Conservation (phyloP, 2,113 vertebrate species). For the Nothoprocta pentlandii region DNA sequence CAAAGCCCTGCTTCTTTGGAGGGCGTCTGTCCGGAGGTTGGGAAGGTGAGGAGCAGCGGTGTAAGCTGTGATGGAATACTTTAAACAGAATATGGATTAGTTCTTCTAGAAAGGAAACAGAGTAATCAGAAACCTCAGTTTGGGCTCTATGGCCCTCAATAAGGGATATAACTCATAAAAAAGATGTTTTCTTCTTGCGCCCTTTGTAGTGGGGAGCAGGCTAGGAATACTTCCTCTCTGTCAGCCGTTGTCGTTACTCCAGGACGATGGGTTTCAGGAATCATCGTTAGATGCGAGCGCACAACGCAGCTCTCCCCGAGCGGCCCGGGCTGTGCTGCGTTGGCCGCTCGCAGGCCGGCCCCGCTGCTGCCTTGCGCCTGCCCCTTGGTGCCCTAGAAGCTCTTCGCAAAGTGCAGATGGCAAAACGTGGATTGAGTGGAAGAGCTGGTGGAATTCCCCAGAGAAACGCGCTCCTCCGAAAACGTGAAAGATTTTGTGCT, state of each 20-base stretch:
- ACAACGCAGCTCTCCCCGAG: too few species aligned
- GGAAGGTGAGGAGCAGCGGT: background rate
- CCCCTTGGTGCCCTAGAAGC: background rate
- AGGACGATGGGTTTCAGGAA: background rate
- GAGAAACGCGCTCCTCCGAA: background rate
- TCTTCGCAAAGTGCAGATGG: background rate
- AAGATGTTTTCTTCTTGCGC: background rate
- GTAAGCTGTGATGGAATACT: background rate
- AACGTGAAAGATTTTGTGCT: background rate
- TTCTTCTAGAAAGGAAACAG: background rate
- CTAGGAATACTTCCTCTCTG: background rate
- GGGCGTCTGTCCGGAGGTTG: background rate
- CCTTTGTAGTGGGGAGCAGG: background rate
- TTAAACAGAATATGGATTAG: background rate
- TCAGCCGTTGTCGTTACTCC: background rate
- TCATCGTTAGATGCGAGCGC: background rate
- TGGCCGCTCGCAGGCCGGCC: background rate
- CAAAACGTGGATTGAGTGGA: conserved; percentile 1
- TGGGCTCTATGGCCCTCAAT: background rate
- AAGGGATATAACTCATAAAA: background rate
- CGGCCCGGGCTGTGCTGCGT: background rate
- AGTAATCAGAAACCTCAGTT: background rate
- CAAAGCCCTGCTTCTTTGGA: background rate
- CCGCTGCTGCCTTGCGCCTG: background rate
- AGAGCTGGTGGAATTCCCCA: background rate